A percentile compares a stretch with the other conserved stretches of the same genome.
Conservation (phyloP, 2,888 invertebrate species). For the Pachliopta kotzebuea region DNA sequence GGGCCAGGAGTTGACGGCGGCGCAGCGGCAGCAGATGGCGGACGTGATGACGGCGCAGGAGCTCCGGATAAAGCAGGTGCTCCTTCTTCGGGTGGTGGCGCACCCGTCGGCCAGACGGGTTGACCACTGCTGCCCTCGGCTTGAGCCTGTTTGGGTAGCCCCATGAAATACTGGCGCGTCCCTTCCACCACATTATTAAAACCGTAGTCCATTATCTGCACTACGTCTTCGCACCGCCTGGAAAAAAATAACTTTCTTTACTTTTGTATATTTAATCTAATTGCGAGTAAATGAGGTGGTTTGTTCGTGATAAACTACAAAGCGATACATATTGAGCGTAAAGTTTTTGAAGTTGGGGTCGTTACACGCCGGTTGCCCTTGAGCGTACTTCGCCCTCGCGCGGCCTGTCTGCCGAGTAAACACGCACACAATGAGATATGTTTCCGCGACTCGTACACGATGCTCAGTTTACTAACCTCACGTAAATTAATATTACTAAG, state of each 20-base stretch:
- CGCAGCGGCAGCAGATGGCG: constrained; percentile 75
- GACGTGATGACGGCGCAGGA: constrained; percentile 67
- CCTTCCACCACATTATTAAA: constrained; percentile 90
- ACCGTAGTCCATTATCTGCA: constrained; percentile 87
- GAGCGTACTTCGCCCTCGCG: constrained; percentile 68
- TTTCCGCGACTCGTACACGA: constrained; percentile 42
- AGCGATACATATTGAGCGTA: constrained; percentile 37
- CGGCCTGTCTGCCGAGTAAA: constrained; percentile 36
- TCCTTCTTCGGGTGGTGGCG: constrained; percentile 61
- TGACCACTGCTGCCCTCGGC: constrained; percentile 60
- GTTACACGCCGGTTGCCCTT: constrained; percentile 69
- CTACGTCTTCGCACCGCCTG: constrained; percentile 58
- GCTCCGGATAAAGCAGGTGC: constrained; percentile 69
- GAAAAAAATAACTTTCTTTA: constrained; percentile 38
- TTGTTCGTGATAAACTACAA: constrained; percentile 8
- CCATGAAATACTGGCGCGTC: constrained; percentile 91
- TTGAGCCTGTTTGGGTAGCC: constrained; percentile 83
- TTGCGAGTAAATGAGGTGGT: constrained; percentile 3
- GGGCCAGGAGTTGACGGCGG: constrained; percentile 55
- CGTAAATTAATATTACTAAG: constrained; percentile 32
- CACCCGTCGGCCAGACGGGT: constrained; percentile 58
- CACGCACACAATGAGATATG: constrained; percentile 40
- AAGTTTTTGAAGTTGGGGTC: constrained; percentile 56
- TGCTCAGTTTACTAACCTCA: constrained; percentile 54
- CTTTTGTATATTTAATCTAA: constrained; percentile 5